Percentiles rank a stretch among this genome's conserved stretches.
Conservation (phyloP, 2,888 invertebrate genomes). For the Hirtodrosophila trivittata region DNA sequence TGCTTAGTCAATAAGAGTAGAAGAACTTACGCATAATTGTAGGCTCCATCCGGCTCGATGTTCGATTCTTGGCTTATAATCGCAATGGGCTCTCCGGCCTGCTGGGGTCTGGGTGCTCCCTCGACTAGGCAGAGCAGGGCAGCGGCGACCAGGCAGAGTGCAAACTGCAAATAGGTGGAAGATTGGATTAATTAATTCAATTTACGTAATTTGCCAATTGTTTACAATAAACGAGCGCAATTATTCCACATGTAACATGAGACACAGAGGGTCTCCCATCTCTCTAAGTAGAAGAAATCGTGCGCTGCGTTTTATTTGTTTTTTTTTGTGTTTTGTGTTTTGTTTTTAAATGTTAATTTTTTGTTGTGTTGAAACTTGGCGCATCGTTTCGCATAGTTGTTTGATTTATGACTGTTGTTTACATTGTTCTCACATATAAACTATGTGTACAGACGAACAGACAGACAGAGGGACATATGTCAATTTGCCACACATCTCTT, state of each 20-base stretch:
- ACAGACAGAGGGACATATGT: conserved; percentile 27
- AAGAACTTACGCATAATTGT: conserved; percentile 87
- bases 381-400: conserved; percentile 50
- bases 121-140: conserved; percentile 82
- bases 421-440: conserved; percentile 47
- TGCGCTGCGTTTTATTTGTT: conserved; percentile 23
- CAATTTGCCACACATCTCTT: conserved; percentile 64
- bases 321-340: conserved; percentile 28
- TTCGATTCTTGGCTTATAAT: conserved; percentile 90
- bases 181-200: conserved; percentile 45
- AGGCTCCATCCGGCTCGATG: conserved; percentile 89
- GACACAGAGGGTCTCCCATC: neutral
- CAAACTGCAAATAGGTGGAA: conserved; percentile 71
- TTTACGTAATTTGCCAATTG: conserved; percentile 33
- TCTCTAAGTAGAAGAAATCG: conserved; percentile 29
- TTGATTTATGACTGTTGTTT: conserved; percentile 58
- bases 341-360: conserved; percentile 22
- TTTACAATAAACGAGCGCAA: conserved; percentile 45
- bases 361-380: conserved; percentile 43
- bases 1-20: neutral
- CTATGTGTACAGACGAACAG: conserved; percentile 19
- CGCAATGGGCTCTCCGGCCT: conserved; percentile 85
- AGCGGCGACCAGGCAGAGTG: conserved; percentile 74
- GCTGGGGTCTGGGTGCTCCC: conserved; percentile 87
- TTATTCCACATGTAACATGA: conserved; percentile 19